Conservation (phyloP, 1,140 invertebrate species). For the Babylonia areolata region DNA sequence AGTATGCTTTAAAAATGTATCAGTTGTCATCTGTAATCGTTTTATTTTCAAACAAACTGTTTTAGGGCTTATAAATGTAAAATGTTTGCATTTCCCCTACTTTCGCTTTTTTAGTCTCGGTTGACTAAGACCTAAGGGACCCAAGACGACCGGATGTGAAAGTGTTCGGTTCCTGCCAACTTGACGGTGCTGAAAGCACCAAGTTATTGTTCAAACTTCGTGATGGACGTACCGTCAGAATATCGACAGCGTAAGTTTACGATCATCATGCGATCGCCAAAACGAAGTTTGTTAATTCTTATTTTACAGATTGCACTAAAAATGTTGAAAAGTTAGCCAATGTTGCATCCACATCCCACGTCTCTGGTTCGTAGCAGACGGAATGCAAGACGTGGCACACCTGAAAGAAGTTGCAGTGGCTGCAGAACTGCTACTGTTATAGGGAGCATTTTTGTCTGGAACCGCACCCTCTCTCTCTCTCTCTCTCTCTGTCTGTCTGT, state of each 20-base stretch:
- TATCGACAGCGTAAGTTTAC: constrained; percentile 54
- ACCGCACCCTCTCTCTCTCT: too few species aligned
- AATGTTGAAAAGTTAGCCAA: neutral
- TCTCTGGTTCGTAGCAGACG: neutral
- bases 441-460: too few species aligned
- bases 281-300: neutral
- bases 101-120: neutral
- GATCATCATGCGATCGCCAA: neutral
- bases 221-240: constrained; percentile 53
- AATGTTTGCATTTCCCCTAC: neutral
- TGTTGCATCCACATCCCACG: neutral
- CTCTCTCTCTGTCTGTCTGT: too few species aligned
- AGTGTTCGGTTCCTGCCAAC: constrained; percentile 18
- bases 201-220: neutral
- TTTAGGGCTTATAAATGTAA: neutral
- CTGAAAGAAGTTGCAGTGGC: neutral
- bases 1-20: too few species aligned
- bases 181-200: neutral
- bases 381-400: constrained; percentile 8
- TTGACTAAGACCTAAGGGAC: neutral
- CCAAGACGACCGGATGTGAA: constrained; percentile 21
- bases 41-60: neutral
- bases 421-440: too few species aligned
- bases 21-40: too few species aligned
- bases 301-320: neutral